phyloP scores from a whole-genome alignment of 2,888 invertebrate species.

The Pristionchus arcanus region DNA sequence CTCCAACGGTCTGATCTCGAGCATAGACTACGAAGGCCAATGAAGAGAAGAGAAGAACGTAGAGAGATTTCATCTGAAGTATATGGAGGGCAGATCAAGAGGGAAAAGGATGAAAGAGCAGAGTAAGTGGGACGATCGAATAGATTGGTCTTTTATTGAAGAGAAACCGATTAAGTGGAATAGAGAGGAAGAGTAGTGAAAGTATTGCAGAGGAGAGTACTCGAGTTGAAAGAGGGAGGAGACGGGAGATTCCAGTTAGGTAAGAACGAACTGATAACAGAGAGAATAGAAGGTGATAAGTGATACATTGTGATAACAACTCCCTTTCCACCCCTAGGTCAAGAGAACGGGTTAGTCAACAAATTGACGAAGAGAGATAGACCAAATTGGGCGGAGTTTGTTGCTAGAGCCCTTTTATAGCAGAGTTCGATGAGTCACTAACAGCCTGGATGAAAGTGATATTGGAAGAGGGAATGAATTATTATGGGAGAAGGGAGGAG shows the following conservation, averaged over 20 bases:
- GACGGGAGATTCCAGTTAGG: slow-evolving; percentile 42
- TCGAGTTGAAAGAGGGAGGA: slow-evolving; percentile 36
- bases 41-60: slow-evolving; percentile 51
- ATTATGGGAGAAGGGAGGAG: not conserved
- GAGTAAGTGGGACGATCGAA: slow-evolving; percentile 13
- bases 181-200: slow-evolving; percentile 1
- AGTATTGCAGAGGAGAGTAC: slow-evolving; percentile 29
- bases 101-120: not conserved
- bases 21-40: slow-evolving; percentile 18
- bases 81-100: not conserved
- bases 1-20: slow-evolving; percentile 48
- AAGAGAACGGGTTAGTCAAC: slow-evolving; percentile 35
- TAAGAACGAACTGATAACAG: not conserved
- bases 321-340: slow-evolving; percentile 4
- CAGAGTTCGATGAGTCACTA: not conserved
- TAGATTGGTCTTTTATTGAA: slow-evolving; percentile 41
- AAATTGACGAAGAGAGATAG: not conserved
- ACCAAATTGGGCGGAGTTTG: not conserved
- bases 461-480: slow-evolving; percentile 9
- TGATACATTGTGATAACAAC: slow-evolving; percentile 33
- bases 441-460: slow-evolving; percentile 17
- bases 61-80: slow-evolving; percentile 31
- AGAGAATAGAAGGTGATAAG: slow-evolving; percentile 24
- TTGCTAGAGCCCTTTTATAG: not conserved
- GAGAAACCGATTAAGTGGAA: slow-evolving; percentile 40